These are phyloP conservation scores for Morpho deidamia DNA, from an alignment of 2,888 invertebrate genomes.

Conservation along the genomic window DNA sequence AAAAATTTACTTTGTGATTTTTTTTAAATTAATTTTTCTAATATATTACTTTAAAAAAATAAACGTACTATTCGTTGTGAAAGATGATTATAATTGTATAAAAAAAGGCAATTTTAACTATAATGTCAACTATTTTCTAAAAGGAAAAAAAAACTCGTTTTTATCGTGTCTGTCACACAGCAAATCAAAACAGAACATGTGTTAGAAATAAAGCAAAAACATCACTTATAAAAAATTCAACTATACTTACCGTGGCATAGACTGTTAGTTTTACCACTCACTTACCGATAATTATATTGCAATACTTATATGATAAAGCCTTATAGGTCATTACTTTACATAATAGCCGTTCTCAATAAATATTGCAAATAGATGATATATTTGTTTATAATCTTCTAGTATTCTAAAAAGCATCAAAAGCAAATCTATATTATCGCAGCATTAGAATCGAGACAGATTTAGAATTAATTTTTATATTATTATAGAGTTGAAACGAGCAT, in stretches of 20 bases:
- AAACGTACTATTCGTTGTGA: too few relatives aligned
- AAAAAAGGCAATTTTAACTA: too few relatives aligned
- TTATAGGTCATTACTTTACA: background rate
- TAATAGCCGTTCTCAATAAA: background rate
- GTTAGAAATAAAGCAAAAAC: conserved; percentile 40
- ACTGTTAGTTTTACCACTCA: conserved; percentile 9
- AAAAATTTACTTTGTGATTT: too few relatives aligned
- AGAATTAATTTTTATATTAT: background rate
- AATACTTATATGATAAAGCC: background rate
- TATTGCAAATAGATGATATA: background rate
- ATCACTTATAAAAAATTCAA: background rate
- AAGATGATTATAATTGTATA: too few relatives aligned
- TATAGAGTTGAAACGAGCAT: too few relatives aligned
- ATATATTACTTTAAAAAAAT: too few relatives aligned
- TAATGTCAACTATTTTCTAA: too few relatives aligned
- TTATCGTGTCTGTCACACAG: background rate
- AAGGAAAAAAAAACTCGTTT: too few relatives aligned
- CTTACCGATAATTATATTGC: background rate
- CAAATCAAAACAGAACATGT: conserved; percentile 40
- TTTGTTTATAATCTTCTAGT: background rate
- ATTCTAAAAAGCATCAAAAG: conserved; percentile 9
- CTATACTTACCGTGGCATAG: conserved; percentile 5
- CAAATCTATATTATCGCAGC: conserved; percentile 1
- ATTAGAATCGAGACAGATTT: conserved; percentile 1
- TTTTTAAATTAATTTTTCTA: too few relatives aligned